Conservation (phyloP, 1,140 invertebrate genomes). For the Drosophila carrolli region DNA sequence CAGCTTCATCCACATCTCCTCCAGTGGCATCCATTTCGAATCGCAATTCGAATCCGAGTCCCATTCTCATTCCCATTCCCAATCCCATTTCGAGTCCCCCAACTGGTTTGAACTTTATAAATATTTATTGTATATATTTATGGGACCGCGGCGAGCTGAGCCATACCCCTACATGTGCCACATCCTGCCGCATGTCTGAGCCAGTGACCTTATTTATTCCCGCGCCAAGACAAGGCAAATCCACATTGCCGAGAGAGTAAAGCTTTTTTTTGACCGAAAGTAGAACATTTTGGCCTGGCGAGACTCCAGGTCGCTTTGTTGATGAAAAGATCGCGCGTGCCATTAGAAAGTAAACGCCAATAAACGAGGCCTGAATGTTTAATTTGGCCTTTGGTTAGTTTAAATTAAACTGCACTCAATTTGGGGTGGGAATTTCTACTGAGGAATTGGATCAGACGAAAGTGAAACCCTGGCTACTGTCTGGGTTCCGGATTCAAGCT, state of each 20-base stretch:
- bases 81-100: constrained; percentile 10
- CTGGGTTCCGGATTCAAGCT: constrained; percentile 7
- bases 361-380: constrained; percentile 28
- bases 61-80: constrained; percentile 5
- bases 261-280: constrained; percentile 49
- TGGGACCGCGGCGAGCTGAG: constrained; percentile 6
- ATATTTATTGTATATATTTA: constrained; percentile 72
- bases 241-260: constrained; percentile 37
- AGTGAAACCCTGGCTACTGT: constrained; percentile 2
- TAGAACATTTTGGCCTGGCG: constrained; percentile 49
- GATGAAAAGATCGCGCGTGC: constrained; percentile 56
- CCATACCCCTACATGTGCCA: constrained; percentile 44
- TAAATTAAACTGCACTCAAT: constrained; percentile 7
- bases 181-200: constrained; percentile 63
- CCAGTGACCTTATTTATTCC: constrained; percentile 69
- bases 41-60: constrained; percentile 5
- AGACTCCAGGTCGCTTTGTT: constrained; percentile 20
- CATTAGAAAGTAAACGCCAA: constrained; percentile 74
- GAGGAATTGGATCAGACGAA: constrained; percentile 8
- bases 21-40: constrained; percentile 8
- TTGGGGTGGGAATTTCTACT: neutral
- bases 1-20: constrained; percentile 3
- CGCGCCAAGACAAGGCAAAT: constrained; percentile 46
- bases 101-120: constrained; percentile 74
- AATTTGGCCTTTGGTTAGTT: constrained; percentile 15